Conservation (phyloP, 2,113 vertebrate genomes). For the Megalops atlanticus region DNA sequence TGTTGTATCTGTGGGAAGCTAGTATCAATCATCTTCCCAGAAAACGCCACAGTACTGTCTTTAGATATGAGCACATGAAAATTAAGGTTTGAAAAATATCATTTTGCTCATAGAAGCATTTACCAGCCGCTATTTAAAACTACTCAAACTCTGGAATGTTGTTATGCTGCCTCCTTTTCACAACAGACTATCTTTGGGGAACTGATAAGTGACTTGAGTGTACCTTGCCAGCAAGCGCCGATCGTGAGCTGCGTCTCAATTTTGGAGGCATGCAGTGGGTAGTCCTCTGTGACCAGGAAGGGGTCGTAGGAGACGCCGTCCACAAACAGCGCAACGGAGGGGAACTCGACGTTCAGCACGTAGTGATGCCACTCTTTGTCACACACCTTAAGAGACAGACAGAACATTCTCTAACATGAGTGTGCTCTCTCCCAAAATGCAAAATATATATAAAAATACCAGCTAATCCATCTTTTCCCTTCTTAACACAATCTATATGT, state of each 20-base stretch:
- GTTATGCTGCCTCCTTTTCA: neutral
- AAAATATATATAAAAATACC: neutral
- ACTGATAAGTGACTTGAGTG: neutral
- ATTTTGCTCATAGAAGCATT: too few species aligned
- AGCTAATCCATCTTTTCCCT: neutral
- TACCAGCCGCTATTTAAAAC: too few species aligned
- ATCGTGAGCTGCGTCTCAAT: conserved; percentile 90
- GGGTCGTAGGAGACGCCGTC: conserved; percentile 88
- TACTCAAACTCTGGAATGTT: neutral
- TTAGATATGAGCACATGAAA: too few species aligned
- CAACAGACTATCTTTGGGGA: neutral
- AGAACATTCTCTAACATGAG: neutral
- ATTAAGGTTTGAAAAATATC: too few species aligned
- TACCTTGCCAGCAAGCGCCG: conserved; percentile 98
- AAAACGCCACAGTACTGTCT: too few species aligned
- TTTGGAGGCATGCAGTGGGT: conserved; percentile 85
- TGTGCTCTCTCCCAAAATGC: too few species aligned
- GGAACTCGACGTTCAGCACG: conserved; percentile 88
- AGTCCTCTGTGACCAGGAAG: conserved; percentile 93
- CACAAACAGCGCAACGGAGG: conserved; percentile 82
- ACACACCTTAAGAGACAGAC: conserved; percentile 76
- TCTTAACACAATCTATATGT: too few species aligned
- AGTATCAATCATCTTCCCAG: too few species aligned
- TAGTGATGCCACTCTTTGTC: conserved; percentile 98
- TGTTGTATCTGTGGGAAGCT: too few species aligned